Percentiles rank a stretch among this genome's conserved stretches.
Conservation (phyloP, 1,140 invertebrate genomes). For the Wiebesia pumilae region DNA sequence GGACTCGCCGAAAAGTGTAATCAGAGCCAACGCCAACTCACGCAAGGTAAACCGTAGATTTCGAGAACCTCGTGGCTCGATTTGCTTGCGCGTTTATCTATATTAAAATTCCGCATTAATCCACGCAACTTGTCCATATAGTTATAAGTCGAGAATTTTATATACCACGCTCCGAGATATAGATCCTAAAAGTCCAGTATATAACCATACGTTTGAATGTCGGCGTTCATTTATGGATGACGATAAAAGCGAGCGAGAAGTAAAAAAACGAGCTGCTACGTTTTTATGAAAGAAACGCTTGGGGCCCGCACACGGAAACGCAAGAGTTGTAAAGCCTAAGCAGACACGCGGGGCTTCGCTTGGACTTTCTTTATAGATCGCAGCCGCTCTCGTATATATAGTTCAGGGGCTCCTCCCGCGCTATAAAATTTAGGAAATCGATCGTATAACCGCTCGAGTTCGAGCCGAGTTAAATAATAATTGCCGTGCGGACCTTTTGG, state of each 20-base stretch:
- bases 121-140: not conserved
- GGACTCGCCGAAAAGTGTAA: not conserved
- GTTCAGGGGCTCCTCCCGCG: conserved; percentile 36
- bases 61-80: not conserved
- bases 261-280: conserved; percentile 34
- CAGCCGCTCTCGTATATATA: not conserved
- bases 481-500: conserved; percentile 34
- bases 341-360: not conserved
- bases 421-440: conserved; percentile 50
- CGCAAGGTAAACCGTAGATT: not conserved
- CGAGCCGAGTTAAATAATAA: conserved; percentile 28
- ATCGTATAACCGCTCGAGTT: conserved; percentile 37
- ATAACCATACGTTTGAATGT: not conserved
- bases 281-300: conserved; percentile 31
- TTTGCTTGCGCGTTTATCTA: not conserved
- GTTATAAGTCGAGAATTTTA: not conserved
- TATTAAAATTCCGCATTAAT: conserved; percentile 8
- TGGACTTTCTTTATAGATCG: conserved; percentile 7
- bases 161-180: not conserved
- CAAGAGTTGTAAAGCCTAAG: conserved; percentile 34
- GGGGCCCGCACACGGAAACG: conserved; percentile 26
- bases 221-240: conserved; percentile 32
- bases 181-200: conserved; percentile 31
- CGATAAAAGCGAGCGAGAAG: conserved; percentile 29
- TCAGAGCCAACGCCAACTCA: not conserved